A percentile compares a stretch with the other conserved stretches of the same genome.
These are phyloP conservation scores for Hippocampus guttulatus DNA, from an alignment of 2,113 vertebrate species.

Conservation along the genomic window DNA sequence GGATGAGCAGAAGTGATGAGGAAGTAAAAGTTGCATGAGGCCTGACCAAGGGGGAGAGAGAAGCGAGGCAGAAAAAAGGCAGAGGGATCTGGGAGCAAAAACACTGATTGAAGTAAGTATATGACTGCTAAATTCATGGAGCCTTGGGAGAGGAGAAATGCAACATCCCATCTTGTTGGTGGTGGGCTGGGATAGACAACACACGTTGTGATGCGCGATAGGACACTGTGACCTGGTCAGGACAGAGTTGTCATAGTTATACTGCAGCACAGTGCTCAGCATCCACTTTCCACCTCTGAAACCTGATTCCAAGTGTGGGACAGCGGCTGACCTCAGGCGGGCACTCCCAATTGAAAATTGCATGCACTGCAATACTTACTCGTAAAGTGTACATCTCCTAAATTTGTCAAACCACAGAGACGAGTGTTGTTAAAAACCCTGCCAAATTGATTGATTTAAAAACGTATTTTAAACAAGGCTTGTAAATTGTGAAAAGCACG, in stretches of 20 bases:
- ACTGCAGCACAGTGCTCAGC: slow-evolving; percentile 20
- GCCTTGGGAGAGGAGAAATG: slow-evolving; percentile 22
- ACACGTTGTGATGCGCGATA: slow-evolving; percentile 4
- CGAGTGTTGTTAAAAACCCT: not conserved
- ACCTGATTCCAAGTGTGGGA: slow-evolving; percentile 59
- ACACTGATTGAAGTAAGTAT: slow-evolving; percentile 58
- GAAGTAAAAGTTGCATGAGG: slow-evolving; percentile 70
- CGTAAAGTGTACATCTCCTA: slow-evolving; percentile 13
- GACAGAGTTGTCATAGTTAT: slow-evolving; percentile 7
- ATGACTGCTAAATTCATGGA: slow-evolving; percentile 45
- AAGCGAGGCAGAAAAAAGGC: slow-evolving; percentile 55
- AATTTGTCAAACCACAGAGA: not conserved
- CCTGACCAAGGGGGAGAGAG: slow-evolving; percentile 55
- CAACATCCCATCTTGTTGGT: not conserved
- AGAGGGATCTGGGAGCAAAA: slow-evolving; percentile 37
- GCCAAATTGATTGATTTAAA: not conserved
- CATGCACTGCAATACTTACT: no score
- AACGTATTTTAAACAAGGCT: not conserved
- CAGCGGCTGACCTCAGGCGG: slow-evolving; percentile 49
- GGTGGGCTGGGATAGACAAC: not conserved
- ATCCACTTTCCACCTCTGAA: slow-evolving; percentile 45
- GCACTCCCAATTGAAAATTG: slow-evolving; percentile 21
- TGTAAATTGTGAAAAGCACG: not conserved
- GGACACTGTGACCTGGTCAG: not conserved
- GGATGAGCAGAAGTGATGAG: slow-evolving; percentile 38